Conservation (phyloP, 2,113 vertebrate genomes). For the Apteryx mantelli region DNA sequence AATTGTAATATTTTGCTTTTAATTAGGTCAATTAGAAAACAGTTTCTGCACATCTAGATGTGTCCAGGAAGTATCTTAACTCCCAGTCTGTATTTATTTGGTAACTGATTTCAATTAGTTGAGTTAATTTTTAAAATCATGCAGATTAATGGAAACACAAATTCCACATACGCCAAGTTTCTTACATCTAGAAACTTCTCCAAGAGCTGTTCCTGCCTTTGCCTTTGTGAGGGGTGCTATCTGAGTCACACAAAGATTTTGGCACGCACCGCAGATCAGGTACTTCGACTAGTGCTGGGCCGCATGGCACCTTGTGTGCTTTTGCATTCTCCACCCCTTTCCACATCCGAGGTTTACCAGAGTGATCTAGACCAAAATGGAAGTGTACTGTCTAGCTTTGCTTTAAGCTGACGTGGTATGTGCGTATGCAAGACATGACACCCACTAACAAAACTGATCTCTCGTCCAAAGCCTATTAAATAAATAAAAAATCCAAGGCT, state of each 20-base stretch:
- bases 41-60: not conserved
- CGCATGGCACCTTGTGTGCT: fast-evolving
- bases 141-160: not conserved
- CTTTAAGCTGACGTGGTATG: not conserved
- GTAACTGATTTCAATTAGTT: not conserved
- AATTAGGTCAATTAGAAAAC: not conserved
- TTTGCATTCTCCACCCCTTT: not conserved
- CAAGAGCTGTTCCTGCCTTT: not conserved
- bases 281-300: fast-evolving
- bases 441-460: not conserved
- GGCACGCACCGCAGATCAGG: not conserved
- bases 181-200: not conserved
- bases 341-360: not conserved
- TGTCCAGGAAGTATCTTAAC: not conserved
- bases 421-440: fast-evolving
- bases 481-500: not conserved
- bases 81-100: not conserved
- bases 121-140: not conserved
- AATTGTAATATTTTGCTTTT: not conserved
- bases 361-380: not conserved
- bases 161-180: not conserved
- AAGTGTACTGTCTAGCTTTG: not conserved
- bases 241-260: not conserved
- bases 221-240: not conserved
- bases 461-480: not conserved